Base-by-base conservation (phyloP, 2,888 invertebrate species). In the Steinernema carpocapsae region DNA sequence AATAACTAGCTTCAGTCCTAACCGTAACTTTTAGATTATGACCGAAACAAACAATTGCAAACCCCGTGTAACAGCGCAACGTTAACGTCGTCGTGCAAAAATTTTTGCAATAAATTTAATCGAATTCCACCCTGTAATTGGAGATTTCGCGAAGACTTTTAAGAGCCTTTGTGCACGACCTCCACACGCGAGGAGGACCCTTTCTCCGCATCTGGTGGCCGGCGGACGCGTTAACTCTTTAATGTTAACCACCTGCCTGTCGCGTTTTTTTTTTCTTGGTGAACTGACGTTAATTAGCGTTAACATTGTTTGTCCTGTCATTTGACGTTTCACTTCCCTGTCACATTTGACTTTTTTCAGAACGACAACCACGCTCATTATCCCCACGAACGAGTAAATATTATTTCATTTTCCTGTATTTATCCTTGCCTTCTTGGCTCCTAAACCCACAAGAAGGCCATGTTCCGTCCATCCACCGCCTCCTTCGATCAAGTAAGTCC, bases 221-320 rank as follows among this genome's bases (percentile, higher is more conserved):
- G 32, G 29, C 22, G 64, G 12, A 64, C 64, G 32, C 64, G 64
- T 64, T 64, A 64, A 64, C 37, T 37, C 64, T 64, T 64, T 64
- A 26, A 64, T 64, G 64, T 64, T 64, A 64, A 64, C 22, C 64
- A 64, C 64, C 64, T 64, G 64, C 32, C 64, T 4, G 1, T 37
- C 32, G 29, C 32, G 64, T 64, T 37, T 32, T 52, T 64, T 64
- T 64, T 64, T 64, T n/a, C 64, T 17, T 56, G 22, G 2, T 64
- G 14, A 6, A 6, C 26, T 37, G 22, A 64, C 64, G 64, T 29
- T 29, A 64, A 64, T 64, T 64, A 64, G 64, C 64, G 64, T 64
- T 64, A 26, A 6, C 56, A 14, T 56, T 24, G 56, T 56, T 56
- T 56, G 22, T 26, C 24, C 24, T 48, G 17, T 14, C 19, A 48